phyloP scores from a whole-genome alignment of 2,888 invertebrate genomes.

The Girardia tigrina region DNA sequence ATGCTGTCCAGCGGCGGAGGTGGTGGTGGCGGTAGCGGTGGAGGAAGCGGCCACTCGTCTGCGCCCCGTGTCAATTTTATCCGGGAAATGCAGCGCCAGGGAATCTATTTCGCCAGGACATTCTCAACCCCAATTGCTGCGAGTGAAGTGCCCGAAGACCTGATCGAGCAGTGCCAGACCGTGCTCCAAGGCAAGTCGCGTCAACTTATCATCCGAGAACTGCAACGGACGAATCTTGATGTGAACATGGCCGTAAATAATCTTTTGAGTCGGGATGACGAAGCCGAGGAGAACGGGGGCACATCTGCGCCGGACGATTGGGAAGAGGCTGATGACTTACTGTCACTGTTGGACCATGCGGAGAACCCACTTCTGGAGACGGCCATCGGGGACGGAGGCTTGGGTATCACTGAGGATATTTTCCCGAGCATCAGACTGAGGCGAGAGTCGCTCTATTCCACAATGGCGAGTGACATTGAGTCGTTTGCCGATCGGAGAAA shows the following conservation, averaged over 20 bases:
- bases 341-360: constrained; percentile 78
- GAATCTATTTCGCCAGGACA: constrained; percentile 33
- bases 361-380: constrained; percentile 48
- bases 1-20: no score
- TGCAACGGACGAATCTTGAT: constrained; percentile 79
- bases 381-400: neutral
- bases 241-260: constrained; percentile 98
- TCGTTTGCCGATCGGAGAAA: constrained; percentile 3
- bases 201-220: constrained; percentile 83
- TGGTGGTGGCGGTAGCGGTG: no score
- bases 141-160: constrained; percentile 90
- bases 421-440: neutral
- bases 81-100: constrained; percentile 35
- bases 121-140: constrained; percentile 63
- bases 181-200: constrained; percentile 67
- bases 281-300: constrained; percentile 67
- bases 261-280: constrained; percentile 88
- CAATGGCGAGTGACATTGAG: neutral
- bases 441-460: neutral
- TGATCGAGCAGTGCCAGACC: constrained; percentile 63
- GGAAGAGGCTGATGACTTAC: constrained; percentile 65
- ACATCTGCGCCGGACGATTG: constrained; percentile 32
- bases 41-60: neutral
- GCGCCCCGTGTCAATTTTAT: constrained; percentile 31
- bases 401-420: neutral